phyloP scores from a whole-genome alignment of 2,797 vertebrate species.

The Margarornis squamiger region DNA sequence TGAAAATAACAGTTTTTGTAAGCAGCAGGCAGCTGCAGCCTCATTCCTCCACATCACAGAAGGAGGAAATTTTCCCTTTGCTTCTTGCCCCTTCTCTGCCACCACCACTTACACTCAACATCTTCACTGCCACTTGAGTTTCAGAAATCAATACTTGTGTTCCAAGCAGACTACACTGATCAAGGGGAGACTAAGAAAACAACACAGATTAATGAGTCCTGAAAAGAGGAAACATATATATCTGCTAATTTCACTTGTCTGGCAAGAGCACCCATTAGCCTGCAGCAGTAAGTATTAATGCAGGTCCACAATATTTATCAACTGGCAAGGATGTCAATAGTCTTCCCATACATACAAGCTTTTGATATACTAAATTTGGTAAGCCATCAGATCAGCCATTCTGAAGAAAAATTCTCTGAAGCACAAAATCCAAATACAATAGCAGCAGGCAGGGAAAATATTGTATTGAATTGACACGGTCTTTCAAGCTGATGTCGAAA shows the following conservation, averaged over 20 bases:
- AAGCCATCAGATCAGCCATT: not conserved
- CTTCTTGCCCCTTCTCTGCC: not conserved
- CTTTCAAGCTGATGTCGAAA: constrained; percentile 4
- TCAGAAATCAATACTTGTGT: constrained; percentile 19
- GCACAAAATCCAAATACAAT: not conserved
- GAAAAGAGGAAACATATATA: constrained; percentile 5
- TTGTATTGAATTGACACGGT: not conserved
- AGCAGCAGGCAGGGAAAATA: not conserved
- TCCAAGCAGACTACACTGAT: not conserved
- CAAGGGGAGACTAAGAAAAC: not conserved
- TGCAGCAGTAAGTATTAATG: not conserved
- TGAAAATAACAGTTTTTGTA: not conserved
- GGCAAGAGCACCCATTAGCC: not conserved
- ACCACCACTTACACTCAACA: not conserved
- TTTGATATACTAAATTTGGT: constrained; percentile 2
- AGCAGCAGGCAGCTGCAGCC: not conserved
- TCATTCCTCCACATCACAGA: not conserved
- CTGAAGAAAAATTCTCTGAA: constrained; percentile 10
- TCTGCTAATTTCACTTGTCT: constrained; percentile 4
- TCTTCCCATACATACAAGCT: not conserved
- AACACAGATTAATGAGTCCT: constrained; percentile 29
- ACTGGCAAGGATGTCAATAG: not conserved
- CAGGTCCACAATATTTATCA: constrained; percentile 1
- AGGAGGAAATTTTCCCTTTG: not conserved
- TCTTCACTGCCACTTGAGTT: not conserved